Percentiles rank a stretch among this genome's conserved stretches.
Conservation (phyloP, 1,140 invertebrate species). For the Artemia franciscana region DNA sequence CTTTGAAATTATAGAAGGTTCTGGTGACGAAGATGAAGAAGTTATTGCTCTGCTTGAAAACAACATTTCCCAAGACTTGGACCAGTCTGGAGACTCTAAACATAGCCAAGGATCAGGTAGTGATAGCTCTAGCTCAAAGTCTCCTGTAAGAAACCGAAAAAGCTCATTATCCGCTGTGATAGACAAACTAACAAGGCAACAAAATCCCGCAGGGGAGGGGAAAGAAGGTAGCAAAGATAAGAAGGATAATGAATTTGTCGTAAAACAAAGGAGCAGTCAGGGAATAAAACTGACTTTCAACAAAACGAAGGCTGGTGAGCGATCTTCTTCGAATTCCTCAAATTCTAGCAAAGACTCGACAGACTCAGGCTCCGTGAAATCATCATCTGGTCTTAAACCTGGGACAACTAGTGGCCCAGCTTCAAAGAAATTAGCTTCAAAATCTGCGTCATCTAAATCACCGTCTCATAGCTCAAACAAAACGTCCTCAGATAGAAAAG, state of each 20-base stretch:
- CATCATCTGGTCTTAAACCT: constrained; percentile 56
- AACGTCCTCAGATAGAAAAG: background rate
- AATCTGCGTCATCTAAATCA: background rate
- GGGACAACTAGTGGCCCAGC: constrained; percentile 54
- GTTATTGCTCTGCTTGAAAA: background rate
- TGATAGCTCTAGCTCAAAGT: constrained; percentile 5
- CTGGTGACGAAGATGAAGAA: background rate
- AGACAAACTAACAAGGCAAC: constrained; percentile 45
- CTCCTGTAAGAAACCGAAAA: constrained; percentile 34
- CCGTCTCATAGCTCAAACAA: background rate
- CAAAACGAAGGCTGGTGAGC: constrained; percentile 43
- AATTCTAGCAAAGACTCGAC: constrained; percentile 13
- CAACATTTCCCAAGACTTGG: background rate
- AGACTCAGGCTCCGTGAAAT: constrained; percentile 39
- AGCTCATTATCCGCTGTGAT: constrained; percentile 58
- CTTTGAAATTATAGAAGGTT: background rate
- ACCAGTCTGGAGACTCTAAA: background rate
- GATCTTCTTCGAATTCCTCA: constrained; percentile 19
- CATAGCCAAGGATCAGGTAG: constrained; percentile 1
- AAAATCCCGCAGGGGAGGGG: constrained; percentile 1
- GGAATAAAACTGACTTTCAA: constrained; percentile 74
- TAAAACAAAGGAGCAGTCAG: constrained; percentile 39
- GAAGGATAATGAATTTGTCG: constrained; percentile 54
- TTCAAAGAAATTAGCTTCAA: constrained; percentile 39
- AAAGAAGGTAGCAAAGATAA: constrained; percentile 21